These are phyloP conservation scores for Gallinago jamesoni DNA, from an alignment of 2,113 vertebrate species.

Conservation along the genomic window DNA sequence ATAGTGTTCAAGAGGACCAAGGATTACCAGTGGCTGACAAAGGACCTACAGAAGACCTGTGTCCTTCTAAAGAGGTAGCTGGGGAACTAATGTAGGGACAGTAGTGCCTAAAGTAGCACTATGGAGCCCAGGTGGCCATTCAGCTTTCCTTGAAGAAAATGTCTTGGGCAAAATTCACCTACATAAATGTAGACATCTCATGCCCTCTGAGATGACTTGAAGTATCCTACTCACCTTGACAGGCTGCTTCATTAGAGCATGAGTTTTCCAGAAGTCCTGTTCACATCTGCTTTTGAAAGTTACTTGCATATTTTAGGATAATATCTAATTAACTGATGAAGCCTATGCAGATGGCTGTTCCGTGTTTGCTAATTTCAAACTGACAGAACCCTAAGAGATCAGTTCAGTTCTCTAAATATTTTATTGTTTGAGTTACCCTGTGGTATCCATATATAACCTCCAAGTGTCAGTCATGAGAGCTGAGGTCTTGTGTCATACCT, in stretches of 20 bases:
- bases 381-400: not conserved
- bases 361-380: not conserved
- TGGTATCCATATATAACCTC: not conserved
- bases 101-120: not conserved
- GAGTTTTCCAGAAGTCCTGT: not conserved
- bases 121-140: not conserved
- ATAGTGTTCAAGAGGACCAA: not conserved
- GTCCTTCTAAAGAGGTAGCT: not conserved
- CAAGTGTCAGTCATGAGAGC: accelerated
- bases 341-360: not conserved
- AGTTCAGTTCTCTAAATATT: not conserved
- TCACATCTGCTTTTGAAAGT: not conserved
- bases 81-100: not conserved
- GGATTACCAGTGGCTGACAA: not conserved
- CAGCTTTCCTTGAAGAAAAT: not conserved
- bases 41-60: not conserved
- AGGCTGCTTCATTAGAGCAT: not conserved
- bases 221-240: not conserved
- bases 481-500: not conserved
- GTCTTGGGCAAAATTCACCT: not conserved
- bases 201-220: not conserved
- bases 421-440: not conserved
- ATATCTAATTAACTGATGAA: not conserved
- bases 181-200: accelerated
- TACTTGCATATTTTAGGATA: not conserved